Conservation (phyloP, 2,888 invertebrate genomes). For the Drosophila atripex region DNA sequence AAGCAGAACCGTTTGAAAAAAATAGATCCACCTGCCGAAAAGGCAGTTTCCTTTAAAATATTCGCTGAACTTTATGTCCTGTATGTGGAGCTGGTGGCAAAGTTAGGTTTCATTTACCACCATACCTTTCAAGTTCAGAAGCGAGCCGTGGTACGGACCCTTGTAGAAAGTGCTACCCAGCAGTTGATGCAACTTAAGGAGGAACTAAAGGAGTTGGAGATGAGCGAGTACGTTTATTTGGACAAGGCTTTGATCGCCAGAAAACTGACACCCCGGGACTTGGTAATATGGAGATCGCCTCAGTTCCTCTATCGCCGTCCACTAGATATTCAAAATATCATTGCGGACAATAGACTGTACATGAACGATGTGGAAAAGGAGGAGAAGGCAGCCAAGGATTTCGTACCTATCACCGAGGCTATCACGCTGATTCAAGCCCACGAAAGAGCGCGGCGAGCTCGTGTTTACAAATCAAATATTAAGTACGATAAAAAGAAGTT, state of each 20-base stretch:
- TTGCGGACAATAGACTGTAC: conserved; percentile 64
- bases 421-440: conserved; percentile 84
- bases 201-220: conserved; percentile 85
- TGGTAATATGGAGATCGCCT: conserved; percentile 85
- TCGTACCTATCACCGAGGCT: conserved; percentile 66
- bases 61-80: conserved; percentile 80
- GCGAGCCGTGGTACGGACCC: conserved; percentile 67
- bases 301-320: conserved; percentile 83
- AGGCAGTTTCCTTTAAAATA: conserved; percentile 72
- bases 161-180: conserved; percentile 76
- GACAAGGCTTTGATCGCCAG: conserved; percentile 88
- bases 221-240: conserved; percentile 87
- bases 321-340: conserved; percentile 70
- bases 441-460: conserved; percentile 83
- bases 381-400: conserved; percentile 46
- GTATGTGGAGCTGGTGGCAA: conserved; percentile 81
- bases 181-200: conserved; percentile 85
- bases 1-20: conserved; percentile 81
- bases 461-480: conserved; percentile 68
- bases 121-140: conserved; percentile 83
- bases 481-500: conserved; percentile 62
- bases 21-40: conserved; percentile 68
- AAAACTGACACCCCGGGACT: conserved; percentile 87
- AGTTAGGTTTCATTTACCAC: conserved; percentile 79
- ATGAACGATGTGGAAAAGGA: conserved; percentile 61